Evolutionary conservation across 1,140 invertebrate genomes (phyloP).

Genomic region (Drosophila ironensis): DNA sequence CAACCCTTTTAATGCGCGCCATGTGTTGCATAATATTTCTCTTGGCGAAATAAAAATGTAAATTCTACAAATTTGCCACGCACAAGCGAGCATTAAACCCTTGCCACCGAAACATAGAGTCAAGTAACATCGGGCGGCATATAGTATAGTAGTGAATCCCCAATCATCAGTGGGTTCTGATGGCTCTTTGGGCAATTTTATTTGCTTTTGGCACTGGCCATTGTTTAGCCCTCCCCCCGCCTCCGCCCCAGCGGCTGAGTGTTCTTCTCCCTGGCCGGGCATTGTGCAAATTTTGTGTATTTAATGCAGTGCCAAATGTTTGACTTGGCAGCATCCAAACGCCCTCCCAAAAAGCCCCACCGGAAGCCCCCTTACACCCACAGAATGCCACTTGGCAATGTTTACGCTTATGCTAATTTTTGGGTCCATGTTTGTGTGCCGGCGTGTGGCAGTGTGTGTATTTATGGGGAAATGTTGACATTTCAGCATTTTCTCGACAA

Average conservation of each 20-base stretch:
- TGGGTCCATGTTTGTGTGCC: constrained; percentile 32
- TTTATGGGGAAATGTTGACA: constrained; percentile 43
- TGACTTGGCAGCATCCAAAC: constrained; percentile 44
- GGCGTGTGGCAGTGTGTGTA: constrained; percentile 2
- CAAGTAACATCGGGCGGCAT: constrained; percentile 10
- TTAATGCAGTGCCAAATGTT: constrained; percentile 73
- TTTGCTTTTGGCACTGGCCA: constrained; percentile 67
- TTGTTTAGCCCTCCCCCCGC: constrained; percentile 14
- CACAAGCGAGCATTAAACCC: constrained; percentile 66
- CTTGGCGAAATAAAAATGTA: constrained; percentile 65
- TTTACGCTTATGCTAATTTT: constrained; percentile 78
- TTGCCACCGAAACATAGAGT: constrained; percentile 17
- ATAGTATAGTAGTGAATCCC: not conserved
- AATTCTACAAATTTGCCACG: constrained; percentile 73
- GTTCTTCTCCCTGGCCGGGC: not conserved
- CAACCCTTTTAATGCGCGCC: constrained; percentile 52
- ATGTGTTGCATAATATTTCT: constrained; percentile 68
- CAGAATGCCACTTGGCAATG: constrained; percentile 56
- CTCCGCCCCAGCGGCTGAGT: not conserved
- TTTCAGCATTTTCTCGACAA: constrained; percentile 34
- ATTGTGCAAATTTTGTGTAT: constrained; percentile 59
- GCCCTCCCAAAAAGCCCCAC: not conserved
- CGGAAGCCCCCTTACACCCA: not conserved
- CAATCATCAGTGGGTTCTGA: constrained; percentile 25
- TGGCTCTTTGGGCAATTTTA: constrained; percentile 45